These are phyloP conservation scores for Bhutanitis thaidina DNA, from an alignment of 2,888 invertebrate species.

Conservation along the genomic window DNA sequence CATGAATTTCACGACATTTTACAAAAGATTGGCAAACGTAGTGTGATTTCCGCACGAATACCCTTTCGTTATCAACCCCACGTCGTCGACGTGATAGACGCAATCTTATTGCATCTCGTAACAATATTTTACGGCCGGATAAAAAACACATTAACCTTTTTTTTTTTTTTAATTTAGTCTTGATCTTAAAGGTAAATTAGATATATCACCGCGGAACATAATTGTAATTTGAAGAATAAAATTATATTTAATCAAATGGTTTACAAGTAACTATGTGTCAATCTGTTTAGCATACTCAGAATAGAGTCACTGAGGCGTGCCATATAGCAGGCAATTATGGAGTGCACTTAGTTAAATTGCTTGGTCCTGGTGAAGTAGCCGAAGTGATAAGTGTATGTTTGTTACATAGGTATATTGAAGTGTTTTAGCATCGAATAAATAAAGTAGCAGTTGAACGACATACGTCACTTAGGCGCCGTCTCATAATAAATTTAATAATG, in stretches of 20 bases:
- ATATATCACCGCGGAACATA: no score
- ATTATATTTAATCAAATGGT: no score
- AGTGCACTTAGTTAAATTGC: slow-evolving; percentile 14
- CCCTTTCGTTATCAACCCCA: neutral
- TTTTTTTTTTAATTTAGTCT: no score
- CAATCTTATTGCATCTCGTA: neutral
- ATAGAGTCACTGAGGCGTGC: slow-evolving; percentile 4
- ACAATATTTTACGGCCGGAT: neutral
- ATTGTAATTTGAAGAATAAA: no score
- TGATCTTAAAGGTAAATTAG: no score
- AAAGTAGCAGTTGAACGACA: no score
- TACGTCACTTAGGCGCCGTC: no score
- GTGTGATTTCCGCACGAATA: neutral
- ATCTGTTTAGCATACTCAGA: slow-evolving; percentile 11
- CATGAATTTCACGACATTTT: neutral
- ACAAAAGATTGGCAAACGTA: neutral
- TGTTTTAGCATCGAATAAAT: no score
- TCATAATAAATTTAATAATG: no score
- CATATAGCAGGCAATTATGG: slow-evolving; percentile 10
- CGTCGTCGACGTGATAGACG: neutral
- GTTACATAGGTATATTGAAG: no score
- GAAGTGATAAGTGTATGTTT: neutral
- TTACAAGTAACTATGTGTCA: slow-evolving; percentile 1
- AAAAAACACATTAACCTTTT: no score
- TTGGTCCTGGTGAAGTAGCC: neutral